Conservation (phyloP, 1,140 invertebrate genomes). For the Araneus ventricosus region DNA sequence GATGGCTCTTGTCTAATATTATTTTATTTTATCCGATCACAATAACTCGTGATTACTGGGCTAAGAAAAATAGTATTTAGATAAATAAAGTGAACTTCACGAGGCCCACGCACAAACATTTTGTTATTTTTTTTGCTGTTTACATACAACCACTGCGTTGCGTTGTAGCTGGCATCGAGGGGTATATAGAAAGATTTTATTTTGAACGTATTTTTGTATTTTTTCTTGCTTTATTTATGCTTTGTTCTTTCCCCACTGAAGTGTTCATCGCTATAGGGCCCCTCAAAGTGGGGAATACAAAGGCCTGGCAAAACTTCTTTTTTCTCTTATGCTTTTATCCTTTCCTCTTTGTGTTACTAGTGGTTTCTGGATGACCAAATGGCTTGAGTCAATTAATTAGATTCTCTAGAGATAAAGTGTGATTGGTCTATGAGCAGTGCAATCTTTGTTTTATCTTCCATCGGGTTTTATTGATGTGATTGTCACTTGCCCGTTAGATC, state of each 20-base stretch:
- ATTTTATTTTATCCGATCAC: neutral
- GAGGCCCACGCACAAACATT: neutral
- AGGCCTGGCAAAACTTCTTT: constrained; percentile 31
- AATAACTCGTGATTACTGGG: neutral
- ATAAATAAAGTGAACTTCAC: neutral
- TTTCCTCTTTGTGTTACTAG: constrained; percentile 45
- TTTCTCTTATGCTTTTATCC: neutral
- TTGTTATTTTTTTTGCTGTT: constrained; percentile 1
- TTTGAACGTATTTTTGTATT: constrained; percentile 49
- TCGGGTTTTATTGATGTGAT: constrained; percentile 23
- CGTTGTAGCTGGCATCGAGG: constrained; percentile 40
- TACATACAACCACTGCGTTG: constrained; percentile 52
- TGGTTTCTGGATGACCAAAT: constrained; percentile 61
- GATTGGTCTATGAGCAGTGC: constrained; percentile 54
- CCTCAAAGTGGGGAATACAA: constrained; percentile 58
- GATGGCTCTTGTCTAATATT: neutral
- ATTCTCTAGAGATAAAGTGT: constrained; percentile 67
- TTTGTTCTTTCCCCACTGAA: constrained; percentile 5
- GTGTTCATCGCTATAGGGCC: constrained; percentile 51
- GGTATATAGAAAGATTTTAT: constrained; percentile 58
- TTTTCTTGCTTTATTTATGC: constrained; percentile 11
- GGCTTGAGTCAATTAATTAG: constrained; percentile 72
- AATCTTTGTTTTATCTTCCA: constrained; percentile 12
- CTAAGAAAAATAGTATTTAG: neutral
- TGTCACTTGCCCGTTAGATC: constrained; percentile 50